Percentiles rank a stretch among this genome's conserved stretches.
Conservation (phyloP, 2,797 vertebrate genomes). For the Phalloptychus januarius region DNA sequence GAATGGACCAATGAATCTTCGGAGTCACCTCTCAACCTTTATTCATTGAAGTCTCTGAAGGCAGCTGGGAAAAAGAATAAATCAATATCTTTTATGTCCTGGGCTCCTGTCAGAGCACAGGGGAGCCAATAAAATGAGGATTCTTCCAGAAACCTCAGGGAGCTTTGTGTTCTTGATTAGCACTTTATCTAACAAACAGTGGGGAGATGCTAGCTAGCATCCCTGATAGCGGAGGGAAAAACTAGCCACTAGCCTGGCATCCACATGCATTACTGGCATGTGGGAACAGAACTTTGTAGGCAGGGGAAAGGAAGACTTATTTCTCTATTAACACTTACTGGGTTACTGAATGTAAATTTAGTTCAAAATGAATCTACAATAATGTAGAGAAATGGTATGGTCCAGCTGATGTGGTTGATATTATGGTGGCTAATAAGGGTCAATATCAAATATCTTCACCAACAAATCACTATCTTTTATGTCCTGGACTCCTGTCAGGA, state of each 20-base stretch:
- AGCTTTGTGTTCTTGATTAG: slow-evolving; percentile 1
- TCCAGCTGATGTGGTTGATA: neutral
- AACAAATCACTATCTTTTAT: neutral
- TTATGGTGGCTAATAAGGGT: neutral
- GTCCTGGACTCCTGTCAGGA: too few species aligned
- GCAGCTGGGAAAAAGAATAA: slow-evolving; percentile 5
- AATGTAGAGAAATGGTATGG: neutral
- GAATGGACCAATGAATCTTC: slow-evolving; percentile 69
- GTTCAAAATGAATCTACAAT: neutral
- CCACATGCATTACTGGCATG: too few species aligned
- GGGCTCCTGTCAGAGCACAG: slow-evolving; percentile 6
- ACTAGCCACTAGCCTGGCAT: neutral
- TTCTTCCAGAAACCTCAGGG: slow-evolving; percentile 3
- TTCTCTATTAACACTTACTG: neutral
- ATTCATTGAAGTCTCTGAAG: slow-evolving; percentile 57
- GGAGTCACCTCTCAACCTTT: slow-evolving; percentile 63
- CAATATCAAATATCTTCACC: neutral
- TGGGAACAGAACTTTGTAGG: neutral
- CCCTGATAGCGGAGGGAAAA: neutral
- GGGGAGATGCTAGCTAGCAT: neutral
- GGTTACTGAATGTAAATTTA: neutral
- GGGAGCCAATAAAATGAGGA: slow-evolving; percentile 6
- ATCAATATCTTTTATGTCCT: slow-evolving; percentile 11
- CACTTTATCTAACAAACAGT: slow-evolving; percentile 1
- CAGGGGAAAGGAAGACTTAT: neutral